phyloP scores from a whole-genome alignment of 2,888 invertebrate species.

The Anodontia alba region DNA sequence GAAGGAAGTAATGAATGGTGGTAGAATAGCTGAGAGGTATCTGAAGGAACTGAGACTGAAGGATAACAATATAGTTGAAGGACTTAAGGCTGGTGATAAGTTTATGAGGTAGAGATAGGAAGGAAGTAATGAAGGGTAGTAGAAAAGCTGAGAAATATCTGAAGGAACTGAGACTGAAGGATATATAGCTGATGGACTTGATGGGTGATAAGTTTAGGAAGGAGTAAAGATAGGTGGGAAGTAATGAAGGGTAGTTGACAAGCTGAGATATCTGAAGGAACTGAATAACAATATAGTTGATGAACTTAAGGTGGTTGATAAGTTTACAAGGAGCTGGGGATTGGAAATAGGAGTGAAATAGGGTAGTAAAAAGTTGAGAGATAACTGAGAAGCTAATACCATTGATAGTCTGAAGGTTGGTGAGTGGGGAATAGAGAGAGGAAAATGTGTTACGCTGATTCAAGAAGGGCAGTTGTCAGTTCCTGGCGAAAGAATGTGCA shows the following conservation, averaged over 20 bases:
- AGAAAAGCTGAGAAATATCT: constrained; percentile 73
- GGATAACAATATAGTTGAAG: too few relatives aligned
- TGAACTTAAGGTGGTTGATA: constrained; percentile 71
- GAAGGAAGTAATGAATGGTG: constrained; percentile 67
- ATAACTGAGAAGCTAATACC: too few relatives aligned
- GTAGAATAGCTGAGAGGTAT: constrained; percentile 45
- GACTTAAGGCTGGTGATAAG: too few relatives aligned
- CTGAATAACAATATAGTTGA: constrained; percentile 68
- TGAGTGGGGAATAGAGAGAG: too few relatives aligned
- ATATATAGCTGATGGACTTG: too few relatives aligned
- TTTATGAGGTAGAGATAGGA: constrained; percentile 37
- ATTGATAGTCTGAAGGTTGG: too few relatives aligned
- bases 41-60: constrained; percentile 29
- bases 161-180: constrained; percentile 72
- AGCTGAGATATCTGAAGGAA: constrained; percentile 44
- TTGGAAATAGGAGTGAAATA: too few relatives aligned
- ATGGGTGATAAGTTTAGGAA: too few relatives aligned
- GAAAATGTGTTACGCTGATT: too few relatives aligned
- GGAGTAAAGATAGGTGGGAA: constrained; percentile 57
- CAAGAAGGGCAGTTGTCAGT: too few relatives aligned
- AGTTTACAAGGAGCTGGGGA: neutral
- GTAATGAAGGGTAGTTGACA: constrained; percentile 66
- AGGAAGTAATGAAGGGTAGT: constrained; percentile 69
- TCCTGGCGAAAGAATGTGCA: too few relatives aligned
- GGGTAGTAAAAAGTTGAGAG: too few relatives aligned